Evolutionary conservation across 2,888 invertebrate species (phyloP).

Genomic region (Erebia palarica): DNA sequence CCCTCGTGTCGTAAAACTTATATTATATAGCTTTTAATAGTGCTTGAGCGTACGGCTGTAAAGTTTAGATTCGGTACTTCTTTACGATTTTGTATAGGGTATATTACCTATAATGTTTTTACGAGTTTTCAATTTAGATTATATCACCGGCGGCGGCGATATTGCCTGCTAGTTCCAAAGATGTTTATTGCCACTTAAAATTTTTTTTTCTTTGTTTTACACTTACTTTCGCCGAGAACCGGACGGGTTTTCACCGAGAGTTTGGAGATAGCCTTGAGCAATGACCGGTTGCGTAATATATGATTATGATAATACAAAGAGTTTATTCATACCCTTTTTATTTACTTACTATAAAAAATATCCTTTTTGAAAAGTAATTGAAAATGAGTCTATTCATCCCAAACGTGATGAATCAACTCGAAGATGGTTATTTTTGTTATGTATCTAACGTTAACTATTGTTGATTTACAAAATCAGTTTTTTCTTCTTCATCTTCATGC

Average conservation of each 20-base stretch:
- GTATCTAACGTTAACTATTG: too few relatives aligned
- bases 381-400: too few relatives aligned
- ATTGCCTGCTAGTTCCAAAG: neutral
- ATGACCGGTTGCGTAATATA: slow-evolving; percentile 1
- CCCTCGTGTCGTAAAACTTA: too few relatives aligned
- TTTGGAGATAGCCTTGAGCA: slow-evolving; percentile 8
- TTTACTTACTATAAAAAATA: neutral
- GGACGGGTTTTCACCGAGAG: slow-evolving; percentile 17
- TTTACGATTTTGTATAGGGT: neutral
- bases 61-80: neutral
- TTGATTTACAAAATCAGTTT: too few relatives aligned
- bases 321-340: neutral
- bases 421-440: too few relatives aligned
- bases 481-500: too few relatives aligned
- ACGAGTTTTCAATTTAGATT: neutral
- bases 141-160: neutral
- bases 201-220: slow-evolving; percentile 25
- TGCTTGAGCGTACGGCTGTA: neutral
- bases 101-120: neutral
- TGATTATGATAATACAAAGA: neutral
- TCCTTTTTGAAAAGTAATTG: neutral
- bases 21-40: too few relatives aligned
- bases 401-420: neutral
- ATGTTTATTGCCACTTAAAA: neutral
- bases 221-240: slow-evolving; percentile 33